Evolutionary conservation across 1,140 invertebrate species (phyloP), one percentile per base, ranked within the genome.

Genomic region (Musca vetustissima): DNA sequence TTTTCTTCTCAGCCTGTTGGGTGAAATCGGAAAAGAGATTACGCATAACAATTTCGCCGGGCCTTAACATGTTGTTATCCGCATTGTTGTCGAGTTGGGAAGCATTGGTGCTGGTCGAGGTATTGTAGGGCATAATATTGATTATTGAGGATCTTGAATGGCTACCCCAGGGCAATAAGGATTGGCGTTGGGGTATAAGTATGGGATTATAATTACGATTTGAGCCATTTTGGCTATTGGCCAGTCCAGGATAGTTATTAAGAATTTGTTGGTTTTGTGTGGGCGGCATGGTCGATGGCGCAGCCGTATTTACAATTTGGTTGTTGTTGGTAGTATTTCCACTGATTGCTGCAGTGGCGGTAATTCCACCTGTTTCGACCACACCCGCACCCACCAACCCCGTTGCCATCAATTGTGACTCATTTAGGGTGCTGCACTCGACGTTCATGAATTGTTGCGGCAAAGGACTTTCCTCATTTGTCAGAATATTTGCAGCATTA

Each of bases 21-120:
- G 95, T 97, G 77, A 98, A 98, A 80, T 98, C 95, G 1, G 94
- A 90, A 80, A 98, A 98, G 0, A 98, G 86, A 43, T 92, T 94
- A 55, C 94, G 87, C 90, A 98, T 95, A 1, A 98, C 94, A 86
- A 93, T 98, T 82, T 98, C 96, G 19, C 96, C 96, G 0, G 95
- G 94, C 68, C 90, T 84, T 15, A 92, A n/a, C 22, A 28, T 43
- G 21, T 6, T 52, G 28, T 43, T 17, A 0, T 3, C 17, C n/a
- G 57, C 43, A 19, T 50, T 67, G 22, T 22, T 19, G 1, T 64
- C 52, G 2, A 43, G 13, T 67, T 22, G 64, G 7, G 15, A 6
- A 25, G 55, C n/a, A n/a, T n/a, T 57, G 53, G 15, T 17, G 9
- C 57, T 8, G 0, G 64, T 66, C 24, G 47, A 21, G 19, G 17